Conservation (phyloP, 1,140 invertebrate genomes). For the Chironomus striatipennis region DNA sequence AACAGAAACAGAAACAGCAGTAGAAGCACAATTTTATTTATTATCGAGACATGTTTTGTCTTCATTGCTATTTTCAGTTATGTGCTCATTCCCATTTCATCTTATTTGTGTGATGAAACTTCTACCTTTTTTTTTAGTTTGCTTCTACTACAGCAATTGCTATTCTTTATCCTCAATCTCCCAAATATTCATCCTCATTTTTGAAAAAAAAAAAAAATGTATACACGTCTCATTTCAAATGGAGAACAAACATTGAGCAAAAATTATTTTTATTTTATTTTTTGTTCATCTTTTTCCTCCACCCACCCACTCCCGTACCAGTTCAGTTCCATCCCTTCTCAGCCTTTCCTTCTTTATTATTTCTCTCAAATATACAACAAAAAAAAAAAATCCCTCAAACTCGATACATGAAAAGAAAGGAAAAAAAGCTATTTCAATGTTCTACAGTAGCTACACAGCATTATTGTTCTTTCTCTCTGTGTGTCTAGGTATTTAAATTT, state of each 20-base stretch:
- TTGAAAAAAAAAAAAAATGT: too few relatives aligned
- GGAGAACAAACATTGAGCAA: too few relatives aligned
- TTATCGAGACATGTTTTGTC: constrained; percentile 20
- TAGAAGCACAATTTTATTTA: constrained; percentile 9
- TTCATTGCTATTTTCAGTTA: neutral
- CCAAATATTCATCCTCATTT: too few relatives aligned
- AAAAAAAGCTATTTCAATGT: neutral
- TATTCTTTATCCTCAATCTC: too few relatives aligned
- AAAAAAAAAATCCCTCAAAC: constrained; percentile 4
- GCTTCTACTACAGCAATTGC: neutral
- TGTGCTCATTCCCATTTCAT: too few relatives aligned
- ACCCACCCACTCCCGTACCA: too few relatives aligned
- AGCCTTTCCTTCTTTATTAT: neutral
- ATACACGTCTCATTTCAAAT: neutral
- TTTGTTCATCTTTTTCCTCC: too few relatives aligned
- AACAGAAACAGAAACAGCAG: neutral
- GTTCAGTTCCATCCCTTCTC: too few relatives aligned
- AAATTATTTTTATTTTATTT: too few relatives aligned
- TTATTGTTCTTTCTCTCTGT: too few relatives aligned
- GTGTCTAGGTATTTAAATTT: constrained; percentile 20
- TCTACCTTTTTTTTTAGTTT: neutral
- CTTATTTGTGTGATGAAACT: neutral
- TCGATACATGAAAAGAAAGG: neutral
- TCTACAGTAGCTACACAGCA: neutral
- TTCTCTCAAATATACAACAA: neutral